A percentile compares a stretch with the other conserved stretches of the same genome.
These are phyloP conservation scores for Drosophila mimetica DNA, from an alignment of 2,888 invertebrate species.

Conservation along the genomic window DNA sequence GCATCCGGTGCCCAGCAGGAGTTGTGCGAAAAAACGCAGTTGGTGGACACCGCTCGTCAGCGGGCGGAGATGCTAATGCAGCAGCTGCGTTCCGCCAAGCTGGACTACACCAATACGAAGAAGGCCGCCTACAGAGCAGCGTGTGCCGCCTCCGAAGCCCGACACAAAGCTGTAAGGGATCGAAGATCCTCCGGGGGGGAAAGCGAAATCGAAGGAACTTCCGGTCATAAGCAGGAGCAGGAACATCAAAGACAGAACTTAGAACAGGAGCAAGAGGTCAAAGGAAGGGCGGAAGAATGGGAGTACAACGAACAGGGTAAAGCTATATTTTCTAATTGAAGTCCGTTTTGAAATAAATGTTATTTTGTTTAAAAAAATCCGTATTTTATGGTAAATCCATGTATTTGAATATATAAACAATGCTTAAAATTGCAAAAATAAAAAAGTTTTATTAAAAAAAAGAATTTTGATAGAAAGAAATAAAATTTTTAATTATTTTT, in stretches of 20 bases:
- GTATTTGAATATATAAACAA: no score
- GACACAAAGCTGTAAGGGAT: constrained; percentile 82
- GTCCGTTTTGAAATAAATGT: not conserved
- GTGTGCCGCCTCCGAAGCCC: constrained; percentile 89
- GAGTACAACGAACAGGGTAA: constrained; percentile 11
- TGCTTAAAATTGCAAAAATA: no score
- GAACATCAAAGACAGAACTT: not conserved
- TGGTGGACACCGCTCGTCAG: constrained; percentile 88
- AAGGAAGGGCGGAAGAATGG: constrained; percentile 3
- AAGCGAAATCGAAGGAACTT: not conserved
- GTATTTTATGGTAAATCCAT: no score
- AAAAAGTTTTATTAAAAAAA: no score
- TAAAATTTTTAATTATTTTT: no score
- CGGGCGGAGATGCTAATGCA: constrained; percentile 87
- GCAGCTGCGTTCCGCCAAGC: constrained; percentile 87
- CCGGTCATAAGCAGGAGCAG: not conserved
- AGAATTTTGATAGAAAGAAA: not conserved
- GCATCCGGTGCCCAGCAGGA: constrained; percentile 87
- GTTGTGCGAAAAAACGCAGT: constrained; percentile 87
- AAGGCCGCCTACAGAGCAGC: constrained; percentile 89
- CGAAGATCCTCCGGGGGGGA: constrained; percentile 27
- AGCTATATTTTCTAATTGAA: constrained; percentile 20
- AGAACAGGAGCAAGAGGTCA: not conserved
- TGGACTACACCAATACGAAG: constrained; percentile 88
- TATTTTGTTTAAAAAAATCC: not conserved